Base-by-base conservation (phyloP, 1,140 invertebrate genomes). In the Apis cerana region DNA sequence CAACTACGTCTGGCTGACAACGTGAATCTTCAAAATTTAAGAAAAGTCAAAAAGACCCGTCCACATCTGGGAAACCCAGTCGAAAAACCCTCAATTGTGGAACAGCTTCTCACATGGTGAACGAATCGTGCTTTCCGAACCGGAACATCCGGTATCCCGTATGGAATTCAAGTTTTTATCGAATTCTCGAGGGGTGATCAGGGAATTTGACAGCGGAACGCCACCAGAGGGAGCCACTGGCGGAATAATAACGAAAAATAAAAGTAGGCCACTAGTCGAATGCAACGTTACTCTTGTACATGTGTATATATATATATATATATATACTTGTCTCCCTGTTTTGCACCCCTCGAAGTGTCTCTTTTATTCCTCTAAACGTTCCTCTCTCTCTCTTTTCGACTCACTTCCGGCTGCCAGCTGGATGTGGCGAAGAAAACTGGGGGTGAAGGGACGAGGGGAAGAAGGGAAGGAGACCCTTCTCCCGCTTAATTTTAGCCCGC, bases 401-500 rank as follows among this genome's bases (percentile, higher is more conserved):
- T 92, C 83, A 91, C 90, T 93, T 93, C 92, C 92, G 90, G 92
- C 90, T 87, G 90, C 88, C 92, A 92, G 91, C 92, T 92, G 92
- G 85, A 86, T 84, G 68, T 72, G 58, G 56, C 61, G 64, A 52
- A 27, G 50, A 70, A 33, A 27, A 58, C 54, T 84, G 50, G 61
- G 80, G n/a, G 67, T 52, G 77, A 89, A 69, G 83, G 82, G 72
- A 67, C 72, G 80, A 59, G 85, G 81, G 68, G 70, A 50, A 59
- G 64, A 81, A 86, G 83, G 80, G 71, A 70, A 70, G 59, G 68
- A 67, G 68, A 70, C 68, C 48, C n/a, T 78, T 62, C 83, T 88
- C 86, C 61, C 85, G 84, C 86, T 92, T 90, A 90, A 92, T 92
- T 92, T 92, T 90, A 91, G 90, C 70, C 80, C 76, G 59, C 79